Conservation (phyloP, 2,888 invertebrate genomes). For the Norana najaformis region DNA sequence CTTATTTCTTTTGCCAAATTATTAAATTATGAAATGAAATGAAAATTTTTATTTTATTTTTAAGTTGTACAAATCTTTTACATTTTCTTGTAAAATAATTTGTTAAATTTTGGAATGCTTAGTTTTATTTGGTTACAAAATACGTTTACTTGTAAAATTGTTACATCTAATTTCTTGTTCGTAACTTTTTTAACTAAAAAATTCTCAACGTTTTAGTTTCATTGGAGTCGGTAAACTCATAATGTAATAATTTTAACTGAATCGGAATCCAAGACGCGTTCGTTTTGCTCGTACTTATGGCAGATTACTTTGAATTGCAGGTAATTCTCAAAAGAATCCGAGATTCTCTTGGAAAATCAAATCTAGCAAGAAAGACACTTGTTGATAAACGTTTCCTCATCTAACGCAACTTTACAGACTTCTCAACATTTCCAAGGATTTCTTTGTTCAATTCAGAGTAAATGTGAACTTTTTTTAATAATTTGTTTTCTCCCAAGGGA, state of each 20-base stretch:
- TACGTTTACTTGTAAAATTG: no score
- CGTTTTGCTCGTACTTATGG: no score
- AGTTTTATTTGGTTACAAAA: no score
- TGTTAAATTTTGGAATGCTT: no score
- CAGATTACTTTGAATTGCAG: slow-evolving; percentile 52
- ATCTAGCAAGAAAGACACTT: slow-evolving; percentile 74
- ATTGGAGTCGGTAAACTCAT: no score
- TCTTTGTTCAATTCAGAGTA: not conserved
- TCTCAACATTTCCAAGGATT: not conserved
- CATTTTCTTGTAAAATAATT: no score
- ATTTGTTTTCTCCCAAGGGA: no score
- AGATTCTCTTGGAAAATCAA: slow-evolving; percentile 67
- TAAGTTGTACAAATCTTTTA: no score
- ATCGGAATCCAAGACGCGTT: no score
- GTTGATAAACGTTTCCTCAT: slow-evolving; percentile 76
- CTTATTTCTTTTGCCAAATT: not conserved
- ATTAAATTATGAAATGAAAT: not conserved
- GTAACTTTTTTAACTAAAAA: not conserved
- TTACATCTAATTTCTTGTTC: no score
- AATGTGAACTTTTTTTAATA: not conserved
- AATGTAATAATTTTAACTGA: no score
- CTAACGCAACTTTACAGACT: slow-evolving; percentile 40
- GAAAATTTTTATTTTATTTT: not conserved
- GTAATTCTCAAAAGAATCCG: slow-evolving; percentile 61
- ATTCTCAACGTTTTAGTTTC: no score